Evolutionary conservation across 2,888 invertebrate genomes (phyloP), one percentile per base, ranked within the genome.

Genomic region (Aspidapion aeneum): DNA sequence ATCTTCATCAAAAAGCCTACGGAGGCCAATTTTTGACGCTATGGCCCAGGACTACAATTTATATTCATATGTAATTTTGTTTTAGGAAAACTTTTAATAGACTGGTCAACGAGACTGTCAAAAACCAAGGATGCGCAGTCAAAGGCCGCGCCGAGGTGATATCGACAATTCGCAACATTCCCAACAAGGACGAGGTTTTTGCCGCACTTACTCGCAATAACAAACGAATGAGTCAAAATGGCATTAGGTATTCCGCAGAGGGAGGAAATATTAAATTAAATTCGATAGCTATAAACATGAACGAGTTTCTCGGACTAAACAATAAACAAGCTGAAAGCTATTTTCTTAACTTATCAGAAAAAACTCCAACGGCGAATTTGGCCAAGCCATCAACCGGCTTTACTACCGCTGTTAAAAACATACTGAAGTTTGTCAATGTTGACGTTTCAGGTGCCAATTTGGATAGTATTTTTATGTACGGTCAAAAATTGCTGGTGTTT

Each of bases 81-180:
- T 70, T 21, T 77, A 85, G 86, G 68, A 85, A 82, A 82, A 84
- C 84, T 60, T 86, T 85, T 70, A 83, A 84, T 71, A 85, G 85
- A 75, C 73, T 86, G 69, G 78, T 82, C 71, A 85, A 84, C 1
- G 84, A 85, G 71, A 83, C 85, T 0, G 77, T 85, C 18, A 74
- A 83, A 48, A 73, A 80, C 1, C 67, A 74, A 35, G 84, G 85
- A 20, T 70, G 80, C 5, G 73, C 80, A 1, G 57, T 54, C 3
- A 68, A 70, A 64, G 86, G 84, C 20, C 83, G 82, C 72, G 80
- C 84, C 0, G 85, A 85, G 74, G 84, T 86, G 1, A 86, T 86
- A 57, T 75, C 76, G 64, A 81, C 84, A 16, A 82, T 85, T 57
- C 78, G 81, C 58, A 84, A 79, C 69, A 84, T 85, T 55, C 71